Evolutionary conservation across 2,888 invertebrate genomes (phyloP).

Genomic region (Rhagonycha lutea): DNA sequence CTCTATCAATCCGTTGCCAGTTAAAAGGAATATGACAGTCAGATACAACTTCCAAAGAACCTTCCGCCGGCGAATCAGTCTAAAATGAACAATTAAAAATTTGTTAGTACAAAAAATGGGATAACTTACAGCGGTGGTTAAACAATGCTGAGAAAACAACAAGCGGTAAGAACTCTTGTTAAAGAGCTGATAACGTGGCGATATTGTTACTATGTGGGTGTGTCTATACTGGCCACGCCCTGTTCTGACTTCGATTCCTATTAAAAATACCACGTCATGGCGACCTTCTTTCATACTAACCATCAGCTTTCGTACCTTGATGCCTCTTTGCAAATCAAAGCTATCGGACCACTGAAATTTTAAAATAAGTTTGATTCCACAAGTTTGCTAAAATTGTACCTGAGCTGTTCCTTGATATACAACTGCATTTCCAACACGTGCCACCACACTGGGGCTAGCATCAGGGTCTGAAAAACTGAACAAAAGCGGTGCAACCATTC

Average conservation of each 20-base stretch:
- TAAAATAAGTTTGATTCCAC: not conserved
- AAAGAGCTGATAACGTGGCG: slow-evolving; percentile 91
- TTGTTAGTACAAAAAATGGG: not conserved
- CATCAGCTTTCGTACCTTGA: slow-evolving; percentile 58
- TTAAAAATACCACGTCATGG: slow-evolving; percentile 76
- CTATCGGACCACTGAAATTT: slow-evolving; percentile 77
- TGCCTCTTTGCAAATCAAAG: slow-evolving; percentile 71
- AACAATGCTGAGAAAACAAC: slow-evolving; percentile 88
- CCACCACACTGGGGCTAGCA: slow-evolving; percentile 74
- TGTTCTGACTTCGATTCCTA: slow-evolving; percentile 87
- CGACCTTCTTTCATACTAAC: slow-evolving; percentile 64
- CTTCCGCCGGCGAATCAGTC: slow-evolving; percentile 64
- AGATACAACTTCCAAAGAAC: slow-evolving; percentile 79
- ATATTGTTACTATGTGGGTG: slow-evolving; percentile 90
- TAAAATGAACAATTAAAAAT: slow-evolving; percentile 41
- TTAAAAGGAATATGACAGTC: slow-evolving; percentile 94
- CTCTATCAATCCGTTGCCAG: slow-evolving; percentile 91
- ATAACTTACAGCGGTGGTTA: slow-evolving; percentile 69
- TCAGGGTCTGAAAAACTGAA: slow-evolving; percentile 93
- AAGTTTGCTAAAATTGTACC: slow-evolving; percentile 47
- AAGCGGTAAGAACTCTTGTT: slow-evolving; percentile 81
- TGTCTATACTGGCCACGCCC: slow-evolving; percentile 88
- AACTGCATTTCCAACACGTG: slow-evolving; percentile 74
- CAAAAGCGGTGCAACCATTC: slow-evolving; percentile 89
- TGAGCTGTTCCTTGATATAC: slow-evolving; percentile 60